Evolutionary conservation across 2,797 vertebrate genomes (phyloP).

Genomic region (Mareca strepera): DNA sequence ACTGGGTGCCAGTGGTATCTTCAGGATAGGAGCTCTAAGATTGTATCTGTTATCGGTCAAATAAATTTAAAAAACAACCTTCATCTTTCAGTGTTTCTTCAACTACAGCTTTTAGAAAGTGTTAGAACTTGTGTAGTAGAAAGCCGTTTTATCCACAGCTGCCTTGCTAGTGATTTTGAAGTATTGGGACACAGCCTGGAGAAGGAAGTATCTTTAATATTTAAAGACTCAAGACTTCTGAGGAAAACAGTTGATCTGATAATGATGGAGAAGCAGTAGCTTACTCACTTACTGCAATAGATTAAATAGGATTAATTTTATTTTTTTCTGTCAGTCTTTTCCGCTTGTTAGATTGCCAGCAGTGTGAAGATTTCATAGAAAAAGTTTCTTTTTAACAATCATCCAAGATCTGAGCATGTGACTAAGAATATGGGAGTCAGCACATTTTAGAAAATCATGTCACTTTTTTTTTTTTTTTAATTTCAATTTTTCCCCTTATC

Average conservation of each 20-base stretch:
- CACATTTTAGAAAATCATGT: neutral
- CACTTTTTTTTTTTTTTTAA: neutral
- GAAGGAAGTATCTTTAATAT: neutral
- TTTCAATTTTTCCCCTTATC: neutral
- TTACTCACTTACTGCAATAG: neutral
- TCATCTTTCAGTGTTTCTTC: neutral
- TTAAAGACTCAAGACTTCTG: neutral
- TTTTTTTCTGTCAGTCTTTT: neutral
- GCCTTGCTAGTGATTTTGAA: neutral
- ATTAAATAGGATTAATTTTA: constrained; percentile 6
- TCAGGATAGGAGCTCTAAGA: neutral
- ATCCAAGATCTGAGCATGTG: neutral
- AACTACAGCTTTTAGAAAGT: neutral
- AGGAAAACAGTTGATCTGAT: neutral
- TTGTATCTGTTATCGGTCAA: neutral
- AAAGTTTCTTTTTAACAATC: neutral
- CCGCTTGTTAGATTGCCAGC: neutral
- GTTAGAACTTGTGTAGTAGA: neutral
- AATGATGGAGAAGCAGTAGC: neutral
- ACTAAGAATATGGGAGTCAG: neutral
- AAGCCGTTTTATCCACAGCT: neutral
- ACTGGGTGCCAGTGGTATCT: neutral
- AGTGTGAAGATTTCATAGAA: neutral
- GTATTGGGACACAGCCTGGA: neutral
- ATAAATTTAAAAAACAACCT: neutral